Base-by-base conservation (phyloP, 2,888 invertebrate species). In the Caenorhabditis sp. region DNA sequence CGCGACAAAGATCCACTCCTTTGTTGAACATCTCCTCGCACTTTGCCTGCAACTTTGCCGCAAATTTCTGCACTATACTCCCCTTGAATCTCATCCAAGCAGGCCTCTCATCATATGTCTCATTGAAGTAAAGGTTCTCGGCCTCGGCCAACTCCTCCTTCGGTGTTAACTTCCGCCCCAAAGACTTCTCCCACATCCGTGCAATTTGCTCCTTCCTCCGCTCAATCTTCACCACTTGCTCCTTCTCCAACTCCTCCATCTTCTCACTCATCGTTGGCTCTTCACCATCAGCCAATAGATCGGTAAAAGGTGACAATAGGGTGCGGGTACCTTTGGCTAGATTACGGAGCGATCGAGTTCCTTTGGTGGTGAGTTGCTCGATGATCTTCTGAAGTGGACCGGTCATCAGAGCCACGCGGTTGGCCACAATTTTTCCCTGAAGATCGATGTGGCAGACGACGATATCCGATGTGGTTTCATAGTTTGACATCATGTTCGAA, bases 371-470 rank as follows among this genome's bases (percentile, higher is more conserved):
- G 54, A 81, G 62, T 52, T 78, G 76, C 62, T 85, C 82, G 10
- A 86, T 64, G 8, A 84, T 23, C 17, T 77, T 75, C 53, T 86
- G 83, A 38, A 84, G 53, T 1, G 86, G 85, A 1, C 85, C 85
- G 0, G 83, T 76, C 14, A 84, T 60, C 36, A 86, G 62, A 20
- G 78, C 69, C 7, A 86, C 76, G 52, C 84, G 60, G 59, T 83
- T 80, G 1, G 80, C 73, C 21, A 81, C 78, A 21, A 86, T 71
- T 21, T 78, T 77, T 20, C 78, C 67, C 59, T 85, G 84, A 7
- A 83, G 53, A 38, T 84, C 81, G 36, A 85, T 70, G 63, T 85
- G 84, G 59, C 85, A 85, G 36, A 85, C 66, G 25, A 84, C 68
- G 20, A 85, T 81, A 52, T 76, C 76, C 14, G 82, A 70, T 0